Evolutionary conservation across 2,888 invertebrate species (phyloP), one percentile per base, ranked within the genome.

Genomic region (Ceratothoa steindachneri): DNA sequence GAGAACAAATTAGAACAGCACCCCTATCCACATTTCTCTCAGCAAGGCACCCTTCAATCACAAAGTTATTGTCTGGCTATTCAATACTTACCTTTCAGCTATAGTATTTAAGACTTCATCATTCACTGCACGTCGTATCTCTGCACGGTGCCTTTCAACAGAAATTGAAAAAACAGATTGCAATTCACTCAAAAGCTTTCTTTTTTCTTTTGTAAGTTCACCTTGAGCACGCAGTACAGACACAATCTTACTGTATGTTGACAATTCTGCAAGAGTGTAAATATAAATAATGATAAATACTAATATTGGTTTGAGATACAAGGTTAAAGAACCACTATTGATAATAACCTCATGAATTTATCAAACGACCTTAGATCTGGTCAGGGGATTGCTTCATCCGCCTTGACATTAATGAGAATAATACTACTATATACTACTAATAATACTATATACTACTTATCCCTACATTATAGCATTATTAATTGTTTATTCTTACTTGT

Each of bases 151-250:
- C 82, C 96, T 88, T 85, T 96, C 96, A 83, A 90, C 89, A 78
- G 93, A 90, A 85, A 96, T 95, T 85, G 93, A 93, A 84, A 91
- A 88, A 83, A 89, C 88, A 84, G 88, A 88, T 83, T 93, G 90
- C 81, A 95, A 88, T 83, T 95, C 93, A 84, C 91, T 90, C 70
- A 96, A 87, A 82, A 95, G 86, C 85, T 90, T 91, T 83, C 90
- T 90, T 87, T 94, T 94, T 83, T 91, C 91, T 83, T 90, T 89
- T 84, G 89, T 92, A 77, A 95, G 88, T 83, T 91, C 89, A 81
- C 96, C 96, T 87, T 95, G 95, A 82, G 95, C 95, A 86, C 96
- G 89, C 84, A 96, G 89, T 82, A 93, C 95, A 83, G 92, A 92
- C 76, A 96, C 90, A 85, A 95, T 89, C 85, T 90, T 90, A 82